Percentiles rank a stretch among this genome's conserved stretches.
These are phyloP conservation scores for Chelonia mydas DNA, from an alignment of 2,797 vertebrate genomes.

Conservation along the genomic window DNA sequence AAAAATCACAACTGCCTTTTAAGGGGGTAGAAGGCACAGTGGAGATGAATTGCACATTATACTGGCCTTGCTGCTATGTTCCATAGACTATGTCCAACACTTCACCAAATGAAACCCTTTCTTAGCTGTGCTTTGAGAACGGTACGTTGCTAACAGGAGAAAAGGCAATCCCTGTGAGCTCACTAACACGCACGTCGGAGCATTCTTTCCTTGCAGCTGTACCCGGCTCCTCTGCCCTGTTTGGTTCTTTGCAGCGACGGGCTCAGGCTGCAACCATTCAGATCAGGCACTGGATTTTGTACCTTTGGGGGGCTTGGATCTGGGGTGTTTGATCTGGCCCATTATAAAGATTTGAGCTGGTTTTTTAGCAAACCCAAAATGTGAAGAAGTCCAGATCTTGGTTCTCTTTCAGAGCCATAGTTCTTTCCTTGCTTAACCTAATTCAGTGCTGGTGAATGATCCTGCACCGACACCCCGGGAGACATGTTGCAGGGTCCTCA, in stretches of 20 bases:
- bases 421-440: constrained; percentile 4
- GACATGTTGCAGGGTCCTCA: background rate
- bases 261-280: background rate
- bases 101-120: background rate
- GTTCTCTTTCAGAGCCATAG: background rate
- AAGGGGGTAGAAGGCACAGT: background rate
- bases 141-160: background rate
- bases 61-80: background rate
- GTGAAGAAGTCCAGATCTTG: background rate
- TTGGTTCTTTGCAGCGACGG: background rate
- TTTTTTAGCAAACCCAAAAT: background rate
- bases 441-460: background rate
- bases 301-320: background rate
- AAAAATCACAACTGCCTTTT: constrained; percentile 19
- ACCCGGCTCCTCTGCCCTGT: background rate
- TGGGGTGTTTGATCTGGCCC: background rate
- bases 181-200: background rate
- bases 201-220: constrained; percentile 18
- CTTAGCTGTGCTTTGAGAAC: constrained; percentile 7
- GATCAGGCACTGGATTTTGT: background rate
- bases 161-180: constrained; percentile 7
- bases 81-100: constrained; percentile 17
- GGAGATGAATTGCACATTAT: constrained; percentile 13
- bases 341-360: background rate
- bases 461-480: background rate